Conservation (phyloP, 1,140 invertebrate species). For the Drosophila grimshawi region DNA sequence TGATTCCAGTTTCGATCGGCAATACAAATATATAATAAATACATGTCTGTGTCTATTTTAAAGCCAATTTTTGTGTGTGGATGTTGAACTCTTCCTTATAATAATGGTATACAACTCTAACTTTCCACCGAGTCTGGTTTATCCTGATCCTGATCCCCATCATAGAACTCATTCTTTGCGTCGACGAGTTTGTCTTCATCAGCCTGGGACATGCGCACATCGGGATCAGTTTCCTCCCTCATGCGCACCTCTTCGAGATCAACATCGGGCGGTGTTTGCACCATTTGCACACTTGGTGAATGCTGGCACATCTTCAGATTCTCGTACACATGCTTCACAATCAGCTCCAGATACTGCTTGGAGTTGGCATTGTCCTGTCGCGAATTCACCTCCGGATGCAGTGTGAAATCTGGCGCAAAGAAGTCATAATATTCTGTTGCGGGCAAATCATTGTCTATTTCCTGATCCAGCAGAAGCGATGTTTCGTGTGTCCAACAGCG, state of each 20-base stretch:
- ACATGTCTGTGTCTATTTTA: conserved; percentile 67
- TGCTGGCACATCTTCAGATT: conserved; percentile 95
- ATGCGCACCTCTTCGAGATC: conserved; percentile 89
- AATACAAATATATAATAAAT: conserved; percentile 55
- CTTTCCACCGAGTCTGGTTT: conserved; percentile 85
- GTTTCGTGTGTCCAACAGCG: conserved; percentile 99
- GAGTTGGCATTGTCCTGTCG: conserved; percentile 95
- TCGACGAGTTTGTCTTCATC: conserved; percentile 95
- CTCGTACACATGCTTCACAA: conserved; percentile 93
- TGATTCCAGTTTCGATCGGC: conserved; percentile 23
- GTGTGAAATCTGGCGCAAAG: conserved; percentile 97
- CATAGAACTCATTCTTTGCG: conserved; percentile 96
- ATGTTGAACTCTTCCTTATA: background rate
- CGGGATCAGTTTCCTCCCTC: conserved; percentile 91
- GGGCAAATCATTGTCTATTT: conserved; percentile 96
- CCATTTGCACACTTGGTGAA: conserved; percentile 96
- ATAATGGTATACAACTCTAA: conserved; percentile 32
- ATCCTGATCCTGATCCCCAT: conserved; percentile 93
- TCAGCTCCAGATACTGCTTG: conserved; percentile 95
- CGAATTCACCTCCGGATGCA: conserved; percentile 94
- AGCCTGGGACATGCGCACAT: conserved; percentile 91
- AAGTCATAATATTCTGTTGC: conserved; percentile 98
- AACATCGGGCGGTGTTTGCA: conserved; percentile 92
- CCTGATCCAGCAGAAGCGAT: conserved; percentile 95
- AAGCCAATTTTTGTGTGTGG: conserved; percentile 42